A percentile compares a stretch with the other conserved stretches of the same genome.
Evolutionary conservation across 2,113 vertebrate species (phyloP).

Genomic region (Megaceryle maxima): DNA sequence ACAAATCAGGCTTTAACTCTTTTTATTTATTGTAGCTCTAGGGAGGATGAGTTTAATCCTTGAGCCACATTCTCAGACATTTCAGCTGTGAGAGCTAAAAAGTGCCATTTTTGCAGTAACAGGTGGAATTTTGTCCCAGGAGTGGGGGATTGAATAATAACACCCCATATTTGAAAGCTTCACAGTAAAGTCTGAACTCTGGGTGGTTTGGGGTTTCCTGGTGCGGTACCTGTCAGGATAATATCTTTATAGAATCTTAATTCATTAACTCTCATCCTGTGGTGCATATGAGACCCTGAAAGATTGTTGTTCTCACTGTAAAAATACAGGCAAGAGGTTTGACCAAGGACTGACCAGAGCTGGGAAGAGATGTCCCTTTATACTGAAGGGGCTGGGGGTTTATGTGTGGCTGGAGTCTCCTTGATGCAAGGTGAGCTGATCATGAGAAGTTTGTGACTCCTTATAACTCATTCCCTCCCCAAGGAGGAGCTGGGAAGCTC

Average conservation of each 20-base stretch:
- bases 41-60: neutral
- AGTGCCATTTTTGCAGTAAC: constrained; percentile 1
- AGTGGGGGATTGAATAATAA: neutral
- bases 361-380: neutral
- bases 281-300: accelerated
- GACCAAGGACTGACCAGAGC: neutral
- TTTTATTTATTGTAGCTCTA: neutral
- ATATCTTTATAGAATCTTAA: neutral
- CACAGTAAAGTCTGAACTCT: neutral
- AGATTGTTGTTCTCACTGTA: neutral
- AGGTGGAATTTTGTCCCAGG: neutral
- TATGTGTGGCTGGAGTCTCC: neutral
- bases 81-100: neutral
- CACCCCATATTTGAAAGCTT: neutral
- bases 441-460: neutral
- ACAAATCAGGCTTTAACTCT: constrained; percentile 13
- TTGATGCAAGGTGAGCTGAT: neutral
- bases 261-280: neutral
- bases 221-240: neutral
- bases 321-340: neutral
- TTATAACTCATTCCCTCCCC: neutral
- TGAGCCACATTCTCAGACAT: neutral
- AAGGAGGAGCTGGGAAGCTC: neutral
- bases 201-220: neutral
- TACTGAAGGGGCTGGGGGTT: neutral